Conservation (phyloP, 2,888 invertebrate species). For the Hyalella azteca region DNA sequence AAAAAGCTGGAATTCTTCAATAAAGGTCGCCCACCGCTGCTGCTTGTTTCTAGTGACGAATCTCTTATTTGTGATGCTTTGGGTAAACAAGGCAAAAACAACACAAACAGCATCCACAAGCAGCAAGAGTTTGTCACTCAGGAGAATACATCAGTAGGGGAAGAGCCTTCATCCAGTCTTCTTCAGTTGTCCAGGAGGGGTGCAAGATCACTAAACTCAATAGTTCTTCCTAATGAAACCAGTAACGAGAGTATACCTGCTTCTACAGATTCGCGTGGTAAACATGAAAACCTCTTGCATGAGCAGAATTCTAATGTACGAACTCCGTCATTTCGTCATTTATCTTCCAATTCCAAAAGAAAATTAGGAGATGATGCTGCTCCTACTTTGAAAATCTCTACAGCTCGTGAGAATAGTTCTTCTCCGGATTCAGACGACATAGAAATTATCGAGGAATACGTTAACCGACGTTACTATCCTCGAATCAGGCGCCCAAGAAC, state of each 20-base stretch:
- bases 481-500: background rate
- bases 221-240: background rate
- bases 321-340: background rate
- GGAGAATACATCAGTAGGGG: no score
- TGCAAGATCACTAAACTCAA: no score
- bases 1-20: slow-evolving; percentile 9
- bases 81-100: background rate
- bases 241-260: background rate
- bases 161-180: no score
- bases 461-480: background rate
- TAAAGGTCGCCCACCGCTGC: background rate
- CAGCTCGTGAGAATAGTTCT: background rate
- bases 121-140: background rate
- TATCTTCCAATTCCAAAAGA: background rate
- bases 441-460: slow-evolving; percentile 7
- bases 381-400: background rate
- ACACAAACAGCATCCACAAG: background rate
- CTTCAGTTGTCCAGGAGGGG: no score
- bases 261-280: background rate
- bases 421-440: slow-evolving; percentile 12
- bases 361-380: background rate
- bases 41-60: background rate
- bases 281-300: background rate
- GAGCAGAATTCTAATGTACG: background rate
- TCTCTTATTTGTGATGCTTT: background rate